Evolutionary conservation across 1,140 invertebrate species (phyloP).

Genomic region (Ceratina japonica): DNA sequence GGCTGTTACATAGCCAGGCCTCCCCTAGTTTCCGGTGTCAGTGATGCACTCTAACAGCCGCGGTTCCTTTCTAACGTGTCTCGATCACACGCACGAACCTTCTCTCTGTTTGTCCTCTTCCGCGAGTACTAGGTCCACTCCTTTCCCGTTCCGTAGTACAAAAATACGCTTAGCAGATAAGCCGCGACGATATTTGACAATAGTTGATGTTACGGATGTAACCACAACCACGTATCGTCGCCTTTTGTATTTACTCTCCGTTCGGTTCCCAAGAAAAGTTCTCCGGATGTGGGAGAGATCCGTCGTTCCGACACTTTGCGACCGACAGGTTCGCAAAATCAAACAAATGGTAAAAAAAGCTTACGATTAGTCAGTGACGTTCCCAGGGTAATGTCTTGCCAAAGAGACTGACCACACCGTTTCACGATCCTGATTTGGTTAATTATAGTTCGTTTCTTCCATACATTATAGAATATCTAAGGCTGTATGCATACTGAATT

Average conservation of each 20-base stretch:
- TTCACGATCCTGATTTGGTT: no score
- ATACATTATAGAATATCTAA: no score
- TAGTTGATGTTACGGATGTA: constrained; percentile 22
- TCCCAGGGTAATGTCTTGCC: no score
- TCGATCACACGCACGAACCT: constrained; percentile 1
- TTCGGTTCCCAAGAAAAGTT: constrained; percentile 44
- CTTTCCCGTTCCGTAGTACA: constrained; percentile 20
- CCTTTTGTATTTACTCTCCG: constrained; percentile 26
- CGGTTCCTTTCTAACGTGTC: constrained; percentile 21
- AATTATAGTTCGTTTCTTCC: no score
- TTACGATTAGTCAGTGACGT: no score
- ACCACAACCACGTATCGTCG: constrained; percentile 22
- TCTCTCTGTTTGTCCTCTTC: constrained; percentile 43
- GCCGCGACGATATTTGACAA: constrained; percentile 59
- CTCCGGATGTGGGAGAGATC: constrained; percentile 42
- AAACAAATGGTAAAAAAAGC: neutral
- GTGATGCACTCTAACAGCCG: constrained; percentile 46
- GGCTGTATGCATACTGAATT: no score
- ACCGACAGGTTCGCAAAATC: constrained; percentile 18
- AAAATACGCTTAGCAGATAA: constrained; percentile 52
- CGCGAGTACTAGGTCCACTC: constrained; percentile 17
- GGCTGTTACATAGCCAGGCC: constrained; percentile 42
- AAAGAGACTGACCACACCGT: no score
- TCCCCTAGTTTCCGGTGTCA: constrained; percentile 54
- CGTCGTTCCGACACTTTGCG: neutral